Base-by-base conservation (phyloP, 2,888 invertebrate genomes). In the Latheticus oryzae region DNA sequence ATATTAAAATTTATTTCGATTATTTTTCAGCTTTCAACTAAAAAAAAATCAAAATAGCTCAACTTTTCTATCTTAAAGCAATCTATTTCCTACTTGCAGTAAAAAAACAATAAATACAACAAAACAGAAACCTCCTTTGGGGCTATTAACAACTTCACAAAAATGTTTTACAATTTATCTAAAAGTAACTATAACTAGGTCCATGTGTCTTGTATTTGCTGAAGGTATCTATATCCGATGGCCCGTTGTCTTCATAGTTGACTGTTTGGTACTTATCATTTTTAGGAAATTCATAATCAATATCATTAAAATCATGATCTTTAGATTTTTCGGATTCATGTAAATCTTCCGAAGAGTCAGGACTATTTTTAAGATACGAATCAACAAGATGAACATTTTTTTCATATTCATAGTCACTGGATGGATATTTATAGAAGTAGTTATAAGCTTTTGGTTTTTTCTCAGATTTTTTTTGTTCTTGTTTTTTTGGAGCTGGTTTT, bases 31-130 rank as follows among this genome's bases (percentile, higher is more conserved):
- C n/a, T n/a, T n/a, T n/a, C n/a, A n/a, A n/a, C n/a, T n/a, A n/a
- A 28, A 28, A 2, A 9, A 28, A 28, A 28, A 28, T 28, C 24
- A 24, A 28, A 28, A 28, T 9, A 9, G 12, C n/a, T n/a, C 28
- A 5, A 28, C 11, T 5, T 28, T 28, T 28, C 9, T 28, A 11
- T 9, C 28, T 28, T 9, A 28, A 9, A 28, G 2, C 7, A 8
- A n/a, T 35, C 5, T 45, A 45, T 30, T 45, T 32, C 16, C 19
- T n/a, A 16, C 7, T 2, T 21, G 23, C 9, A 30, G 45, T 45
- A 45, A 45, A 45, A 45, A 45, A n/a, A 45, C n/a, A 35, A 30
- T 45, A 45, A 45, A 45, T 45, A 45, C 30, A 43, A 17, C 15
- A 42, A 38, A n/a, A 38, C 21, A 12, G 24, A 35, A 16, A n/a